Evolutionary conservation across 2,113 vertebrate species (phyloP).

Genomic region (Eulemur rufifrons): DNA sequence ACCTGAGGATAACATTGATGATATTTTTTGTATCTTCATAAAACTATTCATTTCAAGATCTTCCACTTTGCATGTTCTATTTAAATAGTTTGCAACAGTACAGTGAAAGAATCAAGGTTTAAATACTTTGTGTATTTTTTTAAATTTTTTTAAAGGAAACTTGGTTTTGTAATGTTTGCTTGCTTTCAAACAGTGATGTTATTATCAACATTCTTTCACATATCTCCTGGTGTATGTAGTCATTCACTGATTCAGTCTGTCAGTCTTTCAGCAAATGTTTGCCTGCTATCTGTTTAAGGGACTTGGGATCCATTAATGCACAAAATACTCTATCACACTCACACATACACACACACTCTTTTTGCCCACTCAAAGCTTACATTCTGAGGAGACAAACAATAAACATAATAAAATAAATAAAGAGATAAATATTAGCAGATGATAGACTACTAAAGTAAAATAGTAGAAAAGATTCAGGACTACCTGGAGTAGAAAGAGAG

Average conservation of each 20-base stretch:
- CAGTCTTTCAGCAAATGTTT: not conserved
- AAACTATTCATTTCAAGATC: slow-evolving; percentile 28
- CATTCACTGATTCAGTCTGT: not conserved
- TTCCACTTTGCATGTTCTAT: not conserved
- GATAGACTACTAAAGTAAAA: not conserved
- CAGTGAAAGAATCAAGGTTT: not conserved
- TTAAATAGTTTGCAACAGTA: not conserved
- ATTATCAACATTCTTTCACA: not conserved
- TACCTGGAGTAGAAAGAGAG: not conserved
- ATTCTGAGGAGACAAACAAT: not conserved
- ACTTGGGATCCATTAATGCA: not conserved
- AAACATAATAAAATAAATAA: not conserved
- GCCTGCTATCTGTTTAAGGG: not conserved
- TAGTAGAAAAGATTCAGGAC: not conserved
- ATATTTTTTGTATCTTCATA: not conserved
- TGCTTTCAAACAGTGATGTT: not conserved
- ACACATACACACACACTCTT: not conserved
- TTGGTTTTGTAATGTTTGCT: not conserved
- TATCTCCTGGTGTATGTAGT: not conserved
- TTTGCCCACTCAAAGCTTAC: not conserved
- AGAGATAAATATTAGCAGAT: not conserved
- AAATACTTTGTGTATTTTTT: not conserved
- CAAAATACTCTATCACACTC: not conserved
- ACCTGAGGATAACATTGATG: not conserved
- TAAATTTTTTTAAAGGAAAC: not conserved